A percentile compares a stretch with the other conserved stretches of the same genome.
phyloP scores from a whole-genome alignment of 2,888 invertebrate genomes.

The Sipunculus nudus region DNA sequence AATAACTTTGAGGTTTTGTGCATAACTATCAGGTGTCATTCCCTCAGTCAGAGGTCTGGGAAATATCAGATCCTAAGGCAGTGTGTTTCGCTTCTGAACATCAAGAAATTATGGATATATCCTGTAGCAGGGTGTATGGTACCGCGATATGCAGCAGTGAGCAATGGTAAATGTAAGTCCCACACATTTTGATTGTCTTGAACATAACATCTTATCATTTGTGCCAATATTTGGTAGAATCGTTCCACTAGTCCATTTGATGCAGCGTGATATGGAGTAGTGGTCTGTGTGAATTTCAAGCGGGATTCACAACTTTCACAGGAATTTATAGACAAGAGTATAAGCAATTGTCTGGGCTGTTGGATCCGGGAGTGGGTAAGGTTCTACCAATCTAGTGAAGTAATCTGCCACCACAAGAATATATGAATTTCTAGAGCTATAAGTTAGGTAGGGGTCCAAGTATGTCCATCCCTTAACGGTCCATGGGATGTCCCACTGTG shows the following conservation, averaged over 20 bases:
- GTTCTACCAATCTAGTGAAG: background rate
- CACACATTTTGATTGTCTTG: no score
- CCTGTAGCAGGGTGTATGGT: no score
- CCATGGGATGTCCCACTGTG: background rate
- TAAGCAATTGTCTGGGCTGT: background rate
- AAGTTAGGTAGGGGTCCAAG: background rate
- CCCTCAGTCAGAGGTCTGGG: no score
- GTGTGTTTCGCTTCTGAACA: no score
- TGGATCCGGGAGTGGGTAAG: background rate
- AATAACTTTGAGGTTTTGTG: no score
- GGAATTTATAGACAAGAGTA: background rate
- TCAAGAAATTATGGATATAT: no score
- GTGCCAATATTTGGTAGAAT: no score
- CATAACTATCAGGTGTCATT: no score
- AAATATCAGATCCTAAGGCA: no score
- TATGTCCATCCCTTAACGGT: background rate
- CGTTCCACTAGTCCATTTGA: conserved; percentile 4
- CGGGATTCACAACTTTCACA: background rate
- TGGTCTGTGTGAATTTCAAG: background rate
- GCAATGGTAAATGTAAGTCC: no score
- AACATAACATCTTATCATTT: no score
- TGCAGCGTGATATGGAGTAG: background rate
- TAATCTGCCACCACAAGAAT: background rate
- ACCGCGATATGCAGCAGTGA: no score
- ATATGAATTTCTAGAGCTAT: background rate